Conservation (phyloP, 2,797 vertebrate species). For the Otolemur crassicaudatus region DNA sequence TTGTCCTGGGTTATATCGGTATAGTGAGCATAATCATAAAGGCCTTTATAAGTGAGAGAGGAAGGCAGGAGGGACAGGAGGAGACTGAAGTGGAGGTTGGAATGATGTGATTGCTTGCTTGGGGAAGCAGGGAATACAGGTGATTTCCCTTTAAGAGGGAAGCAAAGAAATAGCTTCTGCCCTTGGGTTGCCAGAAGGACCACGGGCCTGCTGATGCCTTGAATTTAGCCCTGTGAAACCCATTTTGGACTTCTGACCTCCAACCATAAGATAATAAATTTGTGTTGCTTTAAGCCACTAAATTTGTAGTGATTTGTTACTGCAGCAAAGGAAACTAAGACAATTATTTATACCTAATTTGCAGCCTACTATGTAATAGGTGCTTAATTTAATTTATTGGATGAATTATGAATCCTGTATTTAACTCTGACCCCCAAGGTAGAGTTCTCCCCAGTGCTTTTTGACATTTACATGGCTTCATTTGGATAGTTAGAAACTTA, state of each 20-base stretch:
- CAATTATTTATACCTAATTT: neutral
- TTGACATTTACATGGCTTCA: neutral
- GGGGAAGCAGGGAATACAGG: too few species aligned
- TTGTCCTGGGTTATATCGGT: neutral
- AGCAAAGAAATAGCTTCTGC: neutral
- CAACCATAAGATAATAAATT: neutral
- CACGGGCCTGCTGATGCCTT: neutral
- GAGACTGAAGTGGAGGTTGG: neutral
- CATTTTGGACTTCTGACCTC: neutral
- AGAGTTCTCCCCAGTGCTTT: neutral
- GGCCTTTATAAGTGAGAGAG: neutral
- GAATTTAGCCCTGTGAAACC: neutral
- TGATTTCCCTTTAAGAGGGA: neutral
- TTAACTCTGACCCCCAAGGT: neutral
- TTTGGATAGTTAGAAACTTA: neutral
- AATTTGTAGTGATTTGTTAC: neutral
- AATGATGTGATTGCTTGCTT: neutral
- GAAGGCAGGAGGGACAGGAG: neutral
- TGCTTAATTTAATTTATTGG: neutral
- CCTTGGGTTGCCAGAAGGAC: neutral
- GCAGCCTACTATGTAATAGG: neutral
- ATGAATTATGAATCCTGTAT: neutral
- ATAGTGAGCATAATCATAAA: too few species aligned
- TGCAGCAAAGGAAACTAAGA: neutral
- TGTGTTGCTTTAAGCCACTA: neutral